Percentiles rank a stretch among this genome's conserved stretches.
Conservation (phyloP, 64 coral and sea anemone species). For the Actinia equina region DNA sequence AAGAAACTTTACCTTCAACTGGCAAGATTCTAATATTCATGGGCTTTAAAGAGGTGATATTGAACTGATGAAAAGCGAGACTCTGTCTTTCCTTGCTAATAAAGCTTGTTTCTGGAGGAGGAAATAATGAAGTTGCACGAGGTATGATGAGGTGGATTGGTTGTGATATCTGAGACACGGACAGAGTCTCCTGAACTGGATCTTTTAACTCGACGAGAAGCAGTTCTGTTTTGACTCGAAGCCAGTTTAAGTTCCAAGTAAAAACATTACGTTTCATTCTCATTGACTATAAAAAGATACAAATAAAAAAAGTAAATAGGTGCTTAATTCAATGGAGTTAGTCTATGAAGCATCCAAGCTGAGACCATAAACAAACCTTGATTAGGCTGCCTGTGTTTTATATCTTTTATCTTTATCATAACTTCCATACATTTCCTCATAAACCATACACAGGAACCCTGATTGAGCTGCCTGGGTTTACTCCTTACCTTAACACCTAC, state of each 20-base stretch:
- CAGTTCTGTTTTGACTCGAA: slow-evolving; percentile 14
- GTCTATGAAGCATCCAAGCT: too few relatives aligned
- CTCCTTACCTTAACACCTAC: too few relatives aligned
- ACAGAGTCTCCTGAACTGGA: not conserved
- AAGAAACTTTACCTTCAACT: not conserved
- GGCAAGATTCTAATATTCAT: not conserved
- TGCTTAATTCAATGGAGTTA: too few relatives aligned
- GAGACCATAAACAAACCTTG: too few relatives aligned
- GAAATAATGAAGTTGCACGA: not conserved
- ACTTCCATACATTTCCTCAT: too few relatives aligned
- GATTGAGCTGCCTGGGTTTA: not conserved
- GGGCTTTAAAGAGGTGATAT: slow-evolving; percentile 19
- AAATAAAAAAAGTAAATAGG: not conserved
- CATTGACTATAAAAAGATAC: not conserved
- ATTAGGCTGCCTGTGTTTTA: too few relatives aligned
- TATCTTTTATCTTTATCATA: too few relatives aligned
- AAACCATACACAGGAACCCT: too few relatives aligned
- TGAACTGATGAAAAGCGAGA: slow-evolving; percentile 51
- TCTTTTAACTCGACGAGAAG: slow-evolving; percentile 33
- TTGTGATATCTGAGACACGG: not conserved
- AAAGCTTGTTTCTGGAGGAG: slow-evolving; percentile 3
- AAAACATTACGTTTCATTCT: slow-evolving; percentile 10
- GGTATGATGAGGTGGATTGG: slow-evolving; percentile 30
- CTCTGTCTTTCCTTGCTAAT: slow-evolving; percentile 37
- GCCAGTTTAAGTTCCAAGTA: slow-evolving; percentile 12